A percentile compares a stretch with the other conserved stretches of the same genome.
Evolutionary conservation across 2,888 invertebrate species (phyloP).

Genomic region (Escarpia spicata): DNA sequence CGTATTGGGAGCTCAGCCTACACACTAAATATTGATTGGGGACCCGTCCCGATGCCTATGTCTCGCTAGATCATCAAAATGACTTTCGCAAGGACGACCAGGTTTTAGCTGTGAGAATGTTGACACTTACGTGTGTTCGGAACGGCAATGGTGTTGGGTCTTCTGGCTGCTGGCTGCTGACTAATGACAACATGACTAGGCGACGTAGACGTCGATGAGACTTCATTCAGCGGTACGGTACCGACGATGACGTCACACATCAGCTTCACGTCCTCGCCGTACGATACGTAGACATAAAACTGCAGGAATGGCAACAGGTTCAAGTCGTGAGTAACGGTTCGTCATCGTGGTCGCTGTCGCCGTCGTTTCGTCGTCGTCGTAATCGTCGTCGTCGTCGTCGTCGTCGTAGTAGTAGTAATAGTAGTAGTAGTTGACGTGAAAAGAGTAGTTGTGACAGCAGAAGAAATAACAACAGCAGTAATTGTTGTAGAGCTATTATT

Average conservation of each 20-base stretch:
- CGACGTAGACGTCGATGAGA: neutral
- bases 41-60: neutral
- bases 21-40: too few relatives aligned
- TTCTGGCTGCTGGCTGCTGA: constrained; percentile 24
- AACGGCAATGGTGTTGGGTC: neutral
- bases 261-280: constrained; percentile 35
- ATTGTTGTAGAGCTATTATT: too few relatives aligned
- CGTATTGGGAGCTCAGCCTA: too few relatives aligned
- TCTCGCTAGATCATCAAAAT: neutral
- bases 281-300: constrained; percentile 34
- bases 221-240: constrained; percentile 39
- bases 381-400: too few relatives aligned
- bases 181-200: neutral
- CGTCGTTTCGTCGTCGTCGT: too few relatives aligned
- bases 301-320: neutral
- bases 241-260: constrained; percentile 41
- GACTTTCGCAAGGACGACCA: neutral
- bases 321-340: neutral
- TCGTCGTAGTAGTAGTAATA: neutral
- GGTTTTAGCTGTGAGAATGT: too few relatives aligned
- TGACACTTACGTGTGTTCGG: neutral
- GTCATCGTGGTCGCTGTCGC: neutral
- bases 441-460: neutral
- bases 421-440: neutral
- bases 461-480: neutral